Percentiles rank a stretch among this genome's conserved stretches.
Evolutionary conservation across 1,140 invertebrate genomes (phyloP).

Genomic region (Mactra quadrangularis): DNA sequence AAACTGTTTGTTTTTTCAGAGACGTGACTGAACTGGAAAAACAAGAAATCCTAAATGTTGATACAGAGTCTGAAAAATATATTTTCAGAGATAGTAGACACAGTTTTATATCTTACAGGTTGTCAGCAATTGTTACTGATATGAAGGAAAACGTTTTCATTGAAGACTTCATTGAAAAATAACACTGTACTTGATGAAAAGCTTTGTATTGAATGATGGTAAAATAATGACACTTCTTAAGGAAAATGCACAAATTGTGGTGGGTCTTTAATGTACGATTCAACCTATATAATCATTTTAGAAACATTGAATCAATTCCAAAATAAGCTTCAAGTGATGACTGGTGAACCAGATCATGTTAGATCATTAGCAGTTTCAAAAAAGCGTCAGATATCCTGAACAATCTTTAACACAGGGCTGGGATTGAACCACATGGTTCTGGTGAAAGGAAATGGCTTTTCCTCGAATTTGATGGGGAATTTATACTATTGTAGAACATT

Average conservation of each 20-base stretch:
- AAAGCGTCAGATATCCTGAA: slow-evolving; percentile 30
- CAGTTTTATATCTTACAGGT: slow-evolving; percentile 6
- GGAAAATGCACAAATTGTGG: slow-evolving; percentile 24
- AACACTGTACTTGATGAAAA: slow-evolving; percentile 2
- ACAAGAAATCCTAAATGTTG: neutral
- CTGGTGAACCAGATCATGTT: slow-evolving; percentile 39
- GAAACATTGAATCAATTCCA: neutral
- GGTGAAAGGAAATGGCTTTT: slow-evolving; percentile 42
- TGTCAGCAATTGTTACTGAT: slow-evolving; percentile 20
- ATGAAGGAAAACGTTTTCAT: slow-evolving; percentile 24
- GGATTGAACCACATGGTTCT: slow-evolving; percentile 5
- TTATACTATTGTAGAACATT: slow-evolving; percentile 45
- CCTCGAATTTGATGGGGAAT: slow-evolving; percentile 59
- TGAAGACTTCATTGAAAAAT: neutral
- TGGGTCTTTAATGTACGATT: slow-evolving; percentile 2
- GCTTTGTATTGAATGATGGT: slow-evolving; percentile 44
- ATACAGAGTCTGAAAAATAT: neutral
- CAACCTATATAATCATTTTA: slow-evolving; percentile 14
- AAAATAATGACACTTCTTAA: slow-evolving; percentile 31
- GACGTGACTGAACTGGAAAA: slow-evolving; percentile 5
- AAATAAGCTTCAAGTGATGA: slow-evolving; percentile 27
- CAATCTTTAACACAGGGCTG: slow-evolving; percentile 22
- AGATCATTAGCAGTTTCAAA: slow-evolving; percentile 52
- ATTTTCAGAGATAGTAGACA: slow-evolving; percentile 42
- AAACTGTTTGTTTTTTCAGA: slow-evolving; percentile 46